phyloP scores from a whole-genome alignment of 2,888 invertebrate species.

The Ellobium chinense region DNA sequence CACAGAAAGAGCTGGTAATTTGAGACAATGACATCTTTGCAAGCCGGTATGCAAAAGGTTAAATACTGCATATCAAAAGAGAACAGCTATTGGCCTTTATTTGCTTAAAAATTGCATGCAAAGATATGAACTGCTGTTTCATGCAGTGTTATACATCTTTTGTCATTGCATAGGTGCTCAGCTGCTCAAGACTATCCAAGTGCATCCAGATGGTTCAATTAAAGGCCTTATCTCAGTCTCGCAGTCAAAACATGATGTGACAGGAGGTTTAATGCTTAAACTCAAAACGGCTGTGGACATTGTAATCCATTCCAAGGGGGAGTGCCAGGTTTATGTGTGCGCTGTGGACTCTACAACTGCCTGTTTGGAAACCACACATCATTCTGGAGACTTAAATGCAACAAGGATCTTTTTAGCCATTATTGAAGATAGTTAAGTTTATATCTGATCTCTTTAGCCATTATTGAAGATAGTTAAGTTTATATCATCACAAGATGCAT shows the following conservation, averaged over 20 bases:
- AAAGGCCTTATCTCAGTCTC: conserved; percentile 45
- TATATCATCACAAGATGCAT: too few relatives aligned
- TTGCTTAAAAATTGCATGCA: too few relatives aligned
- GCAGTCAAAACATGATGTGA: conserved; percentile 57
- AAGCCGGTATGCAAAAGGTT: too few relatives aligned
- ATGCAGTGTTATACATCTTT: too few relatives aligned
- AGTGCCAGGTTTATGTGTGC: conserved; percentile 59
- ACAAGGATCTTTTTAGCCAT: background rate
- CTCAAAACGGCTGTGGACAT: conserved; percentile 60
- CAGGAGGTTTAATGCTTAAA: conserved; percentile 65
- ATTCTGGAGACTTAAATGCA: background rate
- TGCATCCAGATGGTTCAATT: conserved; percentile 44
- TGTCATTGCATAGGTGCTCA: conserved; percentile 55
- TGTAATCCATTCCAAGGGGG: conserved; percentile 49
- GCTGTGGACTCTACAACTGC: conserved; percentile 50
- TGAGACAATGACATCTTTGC: too few relatives aligned
- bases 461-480: too few relatives aligned
- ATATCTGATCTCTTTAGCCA: background rate
- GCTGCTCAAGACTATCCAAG: conserved; percentile 51
- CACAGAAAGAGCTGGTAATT: too few relatives aligned
- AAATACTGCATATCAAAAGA: too few relatives aligned
- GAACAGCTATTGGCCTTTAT: background rate
- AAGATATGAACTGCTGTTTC: too few relatives aligned
- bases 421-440: background rate
- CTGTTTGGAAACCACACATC: conserved; percentile 28